Conservation (phyloP, 2,888 invertebrate genomes). For the Archips xylosteana region DNA sequence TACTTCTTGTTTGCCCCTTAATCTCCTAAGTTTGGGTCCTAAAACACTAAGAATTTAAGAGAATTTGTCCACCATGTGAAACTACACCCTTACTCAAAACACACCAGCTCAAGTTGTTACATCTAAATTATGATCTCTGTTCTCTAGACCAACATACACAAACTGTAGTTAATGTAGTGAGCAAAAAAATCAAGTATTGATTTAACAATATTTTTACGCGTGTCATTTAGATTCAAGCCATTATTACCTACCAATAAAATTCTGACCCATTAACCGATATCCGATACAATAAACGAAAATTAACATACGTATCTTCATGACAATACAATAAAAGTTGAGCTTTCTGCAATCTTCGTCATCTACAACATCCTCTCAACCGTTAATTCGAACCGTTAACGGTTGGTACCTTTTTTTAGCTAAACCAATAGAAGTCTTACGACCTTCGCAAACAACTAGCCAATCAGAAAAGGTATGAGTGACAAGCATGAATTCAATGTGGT, state of each 20-base stretch:
- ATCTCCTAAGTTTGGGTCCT: no score
- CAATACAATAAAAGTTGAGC: not conserved
- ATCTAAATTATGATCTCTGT: no score
- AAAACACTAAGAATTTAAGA: not conserved
- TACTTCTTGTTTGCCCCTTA: not conserved
- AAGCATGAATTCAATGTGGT: no score
- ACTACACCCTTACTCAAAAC: not conserved
- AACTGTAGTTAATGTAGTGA: no score
- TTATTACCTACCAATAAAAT: conserved; percentile 13
- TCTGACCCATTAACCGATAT: conserved; percentile 22
- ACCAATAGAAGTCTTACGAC: not conserved
- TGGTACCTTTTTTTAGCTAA: not conserved
- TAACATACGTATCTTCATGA: conserved; percentile 18
- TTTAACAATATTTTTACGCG: conserved; percentile 5
- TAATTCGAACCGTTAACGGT: not conserved
- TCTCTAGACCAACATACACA: no score
- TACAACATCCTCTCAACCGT: not conserved
- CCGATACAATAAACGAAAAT: not conserved
- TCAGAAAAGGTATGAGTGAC: no score
- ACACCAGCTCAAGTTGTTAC: no score
- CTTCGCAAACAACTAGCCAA: no score
- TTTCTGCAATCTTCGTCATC: not conserved
- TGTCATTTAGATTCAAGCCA: conserved; percentile 3
- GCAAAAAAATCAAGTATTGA: not conserved
- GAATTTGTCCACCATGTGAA: not conserved